phyloP scores from a whole-genome alignment of 2,113 vertebrate genomes.

The Oenanthe oenanthe region DNA sequence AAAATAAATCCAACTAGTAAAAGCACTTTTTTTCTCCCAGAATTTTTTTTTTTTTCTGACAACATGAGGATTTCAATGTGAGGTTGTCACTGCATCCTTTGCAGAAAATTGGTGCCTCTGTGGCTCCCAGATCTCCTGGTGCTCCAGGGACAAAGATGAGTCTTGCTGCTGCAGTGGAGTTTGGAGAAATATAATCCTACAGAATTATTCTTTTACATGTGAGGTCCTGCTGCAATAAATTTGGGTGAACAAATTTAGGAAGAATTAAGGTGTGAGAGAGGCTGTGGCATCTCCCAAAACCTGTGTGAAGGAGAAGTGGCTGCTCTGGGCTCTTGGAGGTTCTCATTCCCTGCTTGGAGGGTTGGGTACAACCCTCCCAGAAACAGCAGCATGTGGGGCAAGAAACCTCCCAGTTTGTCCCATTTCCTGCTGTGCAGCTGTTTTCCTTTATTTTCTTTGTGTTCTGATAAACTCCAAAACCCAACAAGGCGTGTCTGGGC shows the following conservation, averaged over 20 bases:
- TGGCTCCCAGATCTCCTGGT: background rate
- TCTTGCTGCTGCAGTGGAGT: background rate
- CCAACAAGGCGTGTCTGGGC: rapidly evolving
- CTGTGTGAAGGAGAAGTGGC: background rate
- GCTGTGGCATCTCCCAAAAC: background rate
- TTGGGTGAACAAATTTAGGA: background rate
- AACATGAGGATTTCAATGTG: background rate
- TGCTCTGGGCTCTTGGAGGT: too few species aligned
- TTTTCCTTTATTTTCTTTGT: background rate
- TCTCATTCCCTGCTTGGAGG: background rate
- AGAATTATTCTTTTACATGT: background rate
- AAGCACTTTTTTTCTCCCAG: background rate
- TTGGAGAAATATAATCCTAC: background rate
- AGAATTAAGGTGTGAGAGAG: background rate
- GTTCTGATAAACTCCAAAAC: background rate
- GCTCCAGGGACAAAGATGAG: background rate
- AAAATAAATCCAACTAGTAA: background rate
- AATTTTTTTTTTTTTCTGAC: background rate
- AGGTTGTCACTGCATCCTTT: background rate
- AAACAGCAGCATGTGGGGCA: background rate
- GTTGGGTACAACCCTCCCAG: background rate
- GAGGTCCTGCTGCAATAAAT: background rate
- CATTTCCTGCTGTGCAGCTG: rapidly evolving
- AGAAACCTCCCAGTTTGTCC: background rate
- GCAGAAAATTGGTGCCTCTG: background rate